Evolutionary conservation across 53 echinoderm and acorn worm genomes (phyloP), one percentile per base, ranked within the genome.

Genomic region (Paelopatides confundens): DNA sequence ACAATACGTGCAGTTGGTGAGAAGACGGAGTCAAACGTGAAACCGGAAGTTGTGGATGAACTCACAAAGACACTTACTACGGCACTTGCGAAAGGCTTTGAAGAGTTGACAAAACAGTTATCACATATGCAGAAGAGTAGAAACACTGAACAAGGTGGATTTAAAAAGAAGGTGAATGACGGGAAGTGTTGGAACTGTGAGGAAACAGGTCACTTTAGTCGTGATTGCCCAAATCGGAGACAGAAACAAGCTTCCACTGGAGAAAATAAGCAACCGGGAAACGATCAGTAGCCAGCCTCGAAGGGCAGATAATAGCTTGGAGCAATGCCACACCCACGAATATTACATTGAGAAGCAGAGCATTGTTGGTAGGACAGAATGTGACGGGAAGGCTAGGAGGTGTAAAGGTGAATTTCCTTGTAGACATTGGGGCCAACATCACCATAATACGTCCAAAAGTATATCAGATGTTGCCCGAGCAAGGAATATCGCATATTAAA

Each of bases 401-500:
- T 39, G 65, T 67, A 0, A 51, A 10, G 21, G 67, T 67, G 10
- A 53, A 50, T 18, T 69, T 86, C 58, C 71, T 86, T 21, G 86
- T 86, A 18, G 86, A 86, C 54, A 86, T 71, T 1, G 86, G 86
- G 51, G 47, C 86, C 23, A 69, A 49, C 30, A 28, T 86, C 21
- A 86, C 70, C 27, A 34, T 86, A 14, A 51, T 86, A 13, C 14
- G 86, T 27, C 86, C 71, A 0, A 34, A 53, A 65, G 47, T 86
- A 51, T 71, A 69, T 32, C 3, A 53, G 23, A 69, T 8, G 51
- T 28, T 86, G 30, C 53, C 67, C 9, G 24, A 71, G 53, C 62
- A 18, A 27, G 23, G n/a, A 35, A 62, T 62, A 26, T 62, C 62
- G 4, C 34, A 31, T 1, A 17, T 82, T 13, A 4, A 58, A 62